These are phyloP conservation scores for Corvus cornix DNA, from an alignment of 2,113 vertebrate genomes.

Conservation along the genomic window DNA sequence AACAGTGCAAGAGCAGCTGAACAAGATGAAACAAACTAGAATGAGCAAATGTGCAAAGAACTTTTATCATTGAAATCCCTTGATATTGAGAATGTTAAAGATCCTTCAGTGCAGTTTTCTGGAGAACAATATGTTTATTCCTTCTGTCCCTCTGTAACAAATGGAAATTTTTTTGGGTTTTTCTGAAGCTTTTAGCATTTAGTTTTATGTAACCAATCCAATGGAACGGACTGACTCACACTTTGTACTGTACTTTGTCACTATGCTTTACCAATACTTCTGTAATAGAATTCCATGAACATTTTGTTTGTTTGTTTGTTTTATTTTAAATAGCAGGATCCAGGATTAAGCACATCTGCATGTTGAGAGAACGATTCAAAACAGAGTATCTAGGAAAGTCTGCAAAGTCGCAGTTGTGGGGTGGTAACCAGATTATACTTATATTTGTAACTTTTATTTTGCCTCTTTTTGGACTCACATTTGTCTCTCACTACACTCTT, in stretches of 20 bases:
- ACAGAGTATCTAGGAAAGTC: conserved; percentile 32
- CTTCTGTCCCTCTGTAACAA: conserved; percentile 5
- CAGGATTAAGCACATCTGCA: conserved; percentile 53
- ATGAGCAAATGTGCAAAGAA: background rate
- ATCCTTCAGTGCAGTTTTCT: background rate
- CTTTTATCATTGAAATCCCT: background rate
- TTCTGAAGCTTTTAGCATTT: conserved; percentile 32
- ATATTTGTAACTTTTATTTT: conserved; percentile 36
- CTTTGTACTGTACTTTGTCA: conserved; percentile 12
- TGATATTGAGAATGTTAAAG: conserved; percentile 5
- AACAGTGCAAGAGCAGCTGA: conserved; percentile 32
- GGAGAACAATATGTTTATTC: background rate
- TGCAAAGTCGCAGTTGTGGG: conserved; percentile 41
- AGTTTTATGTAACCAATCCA: conserved; percentile 30
- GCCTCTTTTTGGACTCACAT: conserved; percentile 12
- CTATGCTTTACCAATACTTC: conserved; percentile 41
- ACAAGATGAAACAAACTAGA: conserved; percentile 50
- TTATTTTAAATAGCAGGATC: background rate
- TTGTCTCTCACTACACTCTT: conserved; percentile 1
- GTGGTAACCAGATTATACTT: conserved; percentile 59
- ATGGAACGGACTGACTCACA: background rate
- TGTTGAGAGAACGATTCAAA: conserved; percentile 15
- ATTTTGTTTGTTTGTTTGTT: background rate
- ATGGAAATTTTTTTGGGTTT: background rate
- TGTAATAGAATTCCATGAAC: conserved; percentile 17